Evolutionary conservation across 2,888 invertebrate species (phyloP), one percentile per base, ranked within the genome.

Genomic region (Macropis europaea): DNA sequence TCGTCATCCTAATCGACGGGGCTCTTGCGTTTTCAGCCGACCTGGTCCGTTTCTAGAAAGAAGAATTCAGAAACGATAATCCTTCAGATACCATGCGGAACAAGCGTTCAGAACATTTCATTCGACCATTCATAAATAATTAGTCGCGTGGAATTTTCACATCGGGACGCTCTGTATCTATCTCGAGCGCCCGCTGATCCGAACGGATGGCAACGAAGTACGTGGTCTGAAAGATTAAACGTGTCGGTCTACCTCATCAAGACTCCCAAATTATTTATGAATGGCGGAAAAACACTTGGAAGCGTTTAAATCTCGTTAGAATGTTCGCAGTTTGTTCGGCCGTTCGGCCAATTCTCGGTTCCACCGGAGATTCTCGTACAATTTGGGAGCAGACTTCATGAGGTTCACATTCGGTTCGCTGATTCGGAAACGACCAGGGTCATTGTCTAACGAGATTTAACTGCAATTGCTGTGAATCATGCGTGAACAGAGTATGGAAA

Each of bases 221-320:
- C 9, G 34, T 26, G 15, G 28, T 28, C 40, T 34, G 54, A 30
- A 28, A 64, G 47, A 64, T 47, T 47, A 45, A 45, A 2, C 66
- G 66, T n/a, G 15, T 64, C 28, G 2, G 11, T 67, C 57, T 72
- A 87, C 90, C 89, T 89, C 89, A 89, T 89, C 87, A 90, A 90
- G 89, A 86, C 89, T 90, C 89, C 89, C 90, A 90, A 90, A 90
- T 89, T 88, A 87, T 83, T 85, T 85, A 88, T 87, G 87, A 90
- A 89, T 89, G 88, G 86, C 76, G 56, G 52, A 45, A 34, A 63
- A 79, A n/a, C n/a, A n/a, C n/a, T 64, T 62, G 71, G 63, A 76
- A 64, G 89, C 89, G 79, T 86, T 89, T 90, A 90, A 90, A 90
- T 90, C 90, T 90, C 90, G 89, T 90, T 90, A 90, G 89, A 68